Evolutionary conservation across 2,113 vertebrate genomes (phyloP), one percentile per base, ranked within the genome.

Genomic region (Asarcornis scutulata): DNA sequence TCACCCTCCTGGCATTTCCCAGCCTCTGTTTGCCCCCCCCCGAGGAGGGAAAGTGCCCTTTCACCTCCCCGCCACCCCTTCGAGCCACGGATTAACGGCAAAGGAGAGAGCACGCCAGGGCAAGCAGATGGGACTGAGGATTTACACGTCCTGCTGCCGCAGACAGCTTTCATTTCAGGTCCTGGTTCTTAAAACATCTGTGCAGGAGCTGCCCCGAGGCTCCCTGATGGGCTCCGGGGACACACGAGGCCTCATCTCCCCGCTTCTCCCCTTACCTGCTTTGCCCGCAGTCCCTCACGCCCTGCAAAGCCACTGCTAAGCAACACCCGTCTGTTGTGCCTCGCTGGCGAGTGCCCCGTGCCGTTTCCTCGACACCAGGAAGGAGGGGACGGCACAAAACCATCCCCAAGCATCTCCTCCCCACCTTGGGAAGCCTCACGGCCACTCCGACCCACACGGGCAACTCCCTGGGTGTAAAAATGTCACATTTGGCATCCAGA

Each of bases 241-340:
- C 2, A 1, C 18, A 40, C 38, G 11, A 46, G 63, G 11, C 2
- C 29, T 23, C 9, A 6, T 34, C 21, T 4, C 60, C 42, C 5
- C 7, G 3, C 73, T 92, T 55, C 62, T 62, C 3, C 17, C 86
- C 93, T 75, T 63, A 95, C 96, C 89, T 87, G 84, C 38, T 38
- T 63, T 36, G 81, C 56, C 46, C 1, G 4, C n/a, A 44, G 89
- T n/a, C 46, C 42, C 78, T 48, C 91, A 11, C 71, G 7, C 31
- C 13, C 53, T 14, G 9, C 6, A 36, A 87, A 81, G 9, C 13
- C 89, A 72, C 21, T 84, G 93, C 96, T 89, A 94, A 91, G 96
- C 95, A 96, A 96, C 91, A 26, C 29, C 18, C 7, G 4, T 78
- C 42, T 93, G 95, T 94, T 95, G 89, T 93, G 83, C 83, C 72